Percentiles rank a stretch among this genome's conserved stretches.
phyloP scores from a whole-genome alignment of 2,113 vertebrate genomes.

The Xerus inauris region DNA sequence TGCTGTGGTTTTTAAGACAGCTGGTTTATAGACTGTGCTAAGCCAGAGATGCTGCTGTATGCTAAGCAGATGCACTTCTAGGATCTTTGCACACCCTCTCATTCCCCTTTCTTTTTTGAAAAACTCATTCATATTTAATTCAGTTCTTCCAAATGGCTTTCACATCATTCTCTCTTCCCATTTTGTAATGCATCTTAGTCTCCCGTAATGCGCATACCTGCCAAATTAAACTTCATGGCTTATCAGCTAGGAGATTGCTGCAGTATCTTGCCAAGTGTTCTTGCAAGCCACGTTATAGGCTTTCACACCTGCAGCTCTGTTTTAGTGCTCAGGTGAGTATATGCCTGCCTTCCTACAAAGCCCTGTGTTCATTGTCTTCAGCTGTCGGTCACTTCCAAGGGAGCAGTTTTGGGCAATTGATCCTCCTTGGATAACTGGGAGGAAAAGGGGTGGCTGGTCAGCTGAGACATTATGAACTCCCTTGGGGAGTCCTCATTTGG shows the following conservation, averaged over 20 bases:
- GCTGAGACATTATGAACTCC: conserved; percentile 24
- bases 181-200: not conserved
- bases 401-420: not conserved
- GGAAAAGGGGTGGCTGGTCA: not conserved
- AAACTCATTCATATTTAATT: conserved; percentile 58
- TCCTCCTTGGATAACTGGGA: not conserved
- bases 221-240: conserved; percentile 21
- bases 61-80: not conserved
- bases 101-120: not conserved
- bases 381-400: not conserved
- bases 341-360: not conserved
- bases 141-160: conserved; percentile 28
- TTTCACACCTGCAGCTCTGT: not conserved
- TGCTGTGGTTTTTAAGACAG: not conserved
- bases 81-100: not conserved
- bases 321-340: not conserved
- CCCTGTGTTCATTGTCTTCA: no score
- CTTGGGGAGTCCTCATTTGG: not conserved
- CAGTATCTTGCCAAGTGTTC: not conserved
- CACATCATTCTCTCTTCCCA: not conserved
- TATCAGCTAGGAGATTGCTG: not conserved
- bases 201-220: not conserved
- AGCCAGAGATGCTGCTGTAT: not conserved
- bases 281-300: not conserved
- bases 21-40: not conserved